Evolutionary conservation across 2,113 vertebrate genomes (phyloP).

Genomic region (Dicrurus megarhynchus): DNA sequence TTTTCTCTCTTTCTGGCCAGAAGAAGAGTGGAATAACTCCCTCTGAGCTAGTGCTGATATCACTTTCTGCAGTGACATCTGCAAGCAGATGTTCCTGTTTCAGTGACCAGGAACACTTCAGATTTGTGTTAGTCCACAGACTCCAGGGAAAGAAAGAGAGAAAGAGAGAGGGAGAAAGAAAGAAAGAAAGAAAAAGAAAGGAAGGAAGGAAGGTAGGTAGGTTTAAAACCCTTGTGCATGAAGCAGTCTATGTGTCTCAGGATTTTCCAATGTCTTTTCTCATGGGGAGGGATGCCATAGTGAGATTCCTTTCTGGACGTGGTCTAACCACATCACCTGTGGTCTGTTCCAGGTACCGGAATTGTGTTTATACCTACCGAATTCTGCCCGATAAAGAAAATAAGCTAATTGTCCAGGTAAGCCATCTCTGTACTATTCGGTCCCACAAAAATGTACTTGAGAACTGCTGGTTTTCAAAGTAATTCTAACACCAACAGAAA

Average conservation of each 20-base stretch:
- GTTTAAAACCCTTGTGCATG: neutral
- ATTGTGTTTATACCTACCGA: conserved; percentile 94
- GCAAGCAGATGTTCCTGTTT: neutral
- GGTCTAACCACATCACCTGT: neutral
- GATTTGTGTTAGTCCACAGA: neutral
- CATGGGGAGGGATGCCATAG: accelerated
- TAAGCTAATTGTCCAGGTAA: conserved; percentile 93
- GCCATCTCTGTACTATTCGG: neutral
- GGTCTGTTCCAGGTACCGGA: conserved; percentile 84
- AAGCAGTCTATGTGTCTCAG: neutral
- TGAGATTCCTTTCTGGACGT: neutral
- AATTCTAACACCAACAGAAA: neutral
- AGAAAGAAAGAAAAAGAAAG: neutral
- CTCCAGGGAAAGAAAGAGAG: neutral
- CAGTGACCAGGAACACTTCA: neutral
- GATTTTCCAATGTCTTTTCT: neutral
- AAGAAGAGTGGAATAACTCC: neutral
- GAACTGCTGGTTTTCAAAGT: neutral
- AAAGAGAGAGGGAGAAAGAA: neutral
- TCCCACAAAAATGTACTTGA: neutral
- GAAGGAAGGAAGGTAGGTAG: too few relatives aligned
- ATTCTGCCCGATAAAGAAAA: conserved; percentile 93
- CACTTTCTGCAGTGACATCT: conserved; percentile 26
- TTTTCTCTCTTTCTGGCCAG: neutral
- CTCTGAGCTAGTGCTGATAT: neutral